phyloP scores from a whole-genome alignment of 1,140 invertebrate genomes.

The Ooceraea biroi region DNA sequence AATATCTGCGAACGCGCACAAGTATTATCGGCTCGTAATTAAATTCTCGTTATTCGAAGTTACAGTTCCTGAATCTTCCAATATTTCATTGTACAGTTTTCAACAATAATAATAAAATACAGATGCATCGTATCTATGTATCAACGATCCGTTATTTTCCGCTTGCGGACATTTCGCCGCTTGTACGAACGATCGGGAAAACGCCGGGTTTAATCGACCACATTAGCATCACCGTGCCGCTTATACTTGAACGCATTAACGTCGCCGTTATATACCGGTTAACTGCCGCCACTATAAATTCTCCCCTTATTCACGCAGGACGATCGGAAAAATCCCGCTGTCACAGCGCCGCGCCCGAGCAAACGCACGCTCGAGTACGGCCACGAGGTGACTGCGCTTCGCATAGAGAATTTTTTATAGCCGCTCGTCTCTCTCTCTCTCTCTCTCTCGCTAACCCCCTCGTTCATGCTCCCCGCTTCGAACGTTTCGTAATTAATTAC shows the following conservation, averaged over 20 bases:
- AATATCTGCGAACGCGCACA: background rate
- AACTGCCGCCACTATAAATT: constrained; percentile 48
- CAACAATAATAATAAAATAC: background rate
- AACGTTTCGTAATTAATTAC: constrained; percentile 83
- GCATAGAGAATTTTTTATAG: constrained; percentile 54
- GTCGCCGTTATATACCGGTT: constrained; percentile 9
- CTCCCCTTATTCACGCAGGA: constrained; percentile 44
- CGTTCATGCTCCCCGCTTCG: constrained; percentile 4
- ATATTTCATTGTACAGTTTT: background rate
- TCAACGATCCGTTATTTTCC: background rate
- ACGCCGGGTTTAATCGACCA: background rate
- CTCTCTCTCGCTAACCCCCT: background rate
- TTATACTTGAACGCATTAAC: constrained; percentile 44
- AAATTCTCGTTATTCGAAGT: constrained; percentile 14
- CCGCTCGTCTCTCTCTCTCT: constrained; percentile 13
- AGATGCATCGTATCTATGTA: background rate
- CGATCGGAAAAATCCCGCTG: constrained; percentile 58
- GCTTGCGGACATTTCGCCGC: background rate
- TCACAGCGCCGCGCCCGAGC: constrained; percentile 39
- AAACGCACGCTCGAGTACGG: constrained; percentile 46
- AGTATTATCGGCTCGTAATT: constrained; percentile 28
- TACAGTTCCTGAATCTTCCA: background rate
- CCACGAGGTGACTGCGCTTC: constrained; percentile 48
- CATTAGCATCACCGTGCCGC: constrained; percentile 33
- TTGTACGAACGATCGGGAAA: constrained; percentile 4